Percentiles rank a stretch among this genome's conserved stretches.
phyloP scores from a whole-genome alignment of 2,113 vertebrate genomes.

The Oreotrochilus melanogaster region DNA sequence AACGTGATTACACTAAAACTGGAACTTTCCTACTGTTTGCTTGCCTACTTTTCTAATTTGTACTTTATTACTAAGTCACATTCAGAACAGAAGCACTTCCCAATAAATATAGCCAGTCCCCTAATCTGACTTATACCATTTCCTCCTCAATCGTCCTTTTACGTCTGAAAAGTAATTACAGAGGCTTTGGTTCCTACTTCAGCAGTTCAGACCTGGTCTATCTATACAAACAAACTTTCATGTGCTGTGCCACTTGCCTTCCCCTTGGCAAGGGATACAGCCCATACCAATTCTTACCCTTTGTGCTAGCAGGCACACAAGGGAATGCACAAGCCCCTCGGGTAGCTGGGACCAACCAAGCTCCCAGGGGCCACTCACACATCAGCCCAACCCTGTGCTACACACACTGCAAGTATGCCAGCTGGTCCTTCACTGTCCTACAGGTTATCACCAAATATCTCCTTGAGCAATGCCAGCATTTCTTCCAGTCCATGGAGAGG shows the following conservation, averaged over 20 bases:
- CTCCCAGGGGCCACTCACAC: not conserved
- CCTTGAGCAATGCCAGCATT: not conserved
- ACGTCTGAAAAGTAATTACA: not conserved
- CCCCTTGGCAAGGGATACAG: not conserved
- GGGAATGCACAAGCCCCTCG: not conserved
- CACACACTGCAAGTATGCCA: not conserved
- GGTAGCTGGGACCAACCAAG: not conserved
- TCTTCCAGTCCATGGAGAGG: not conserved
- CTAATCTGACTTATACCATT: not conserved
- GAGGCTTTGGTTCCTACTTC: not conserved
- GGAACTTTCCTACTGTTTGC: not conserved
- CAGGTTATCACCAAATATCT: not conserved
- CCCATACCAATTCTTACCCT: not conserved
- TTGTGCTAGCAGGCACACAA: not conserved
- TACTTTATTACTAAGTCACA: not conserved
- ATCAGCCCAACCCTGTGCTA: not conserved
- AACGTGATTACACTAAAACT: not conserved
- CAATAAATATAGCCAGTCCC: not conserved
- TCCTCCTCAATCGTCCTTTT: not conserved
- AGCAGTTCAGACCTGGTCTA: not conserved
- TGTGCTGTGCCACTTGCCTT: not conserved
- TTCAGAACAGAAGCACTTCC: not conserved
- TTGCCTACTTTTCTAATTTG: not conserved
- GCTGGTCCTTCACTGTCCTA: accelerated
- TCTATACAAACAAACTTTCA: not conserved